Evolutionary conservation across 2,888 invertebrate species (phyloP).

Genomic region (Lycophotia porphyrea): DNA sequence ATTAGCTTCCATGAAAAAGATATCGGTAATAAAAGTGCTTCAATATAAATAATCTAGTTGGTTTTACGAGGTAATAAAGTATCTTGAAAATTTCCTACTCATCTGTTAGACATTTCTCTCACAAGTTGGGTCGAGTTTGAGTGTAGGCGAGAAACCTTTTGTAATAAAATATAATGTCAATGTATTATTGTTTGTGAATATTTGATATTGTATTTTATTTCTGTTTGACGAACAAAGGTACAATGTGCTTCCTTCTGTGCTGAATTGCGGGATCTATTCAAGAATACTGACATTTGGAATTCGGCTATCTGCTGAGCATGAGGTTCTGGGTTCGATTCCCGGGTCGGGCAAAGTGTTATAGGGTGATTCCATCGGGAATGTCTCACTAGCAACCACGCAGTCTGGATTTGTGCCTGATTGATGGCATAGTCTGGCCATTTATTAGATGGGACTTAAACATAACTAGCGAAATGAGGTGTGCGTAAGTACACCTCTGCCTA

Average conservation of each 20-base stretch:
- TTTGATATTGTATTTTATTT: slow-evolving; percentile 57
- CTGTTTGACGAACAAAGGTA: slow-evolving; percentile 43
- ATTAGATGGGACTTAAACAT: too few species aligned
- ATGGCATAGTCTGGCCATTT: not conserved
- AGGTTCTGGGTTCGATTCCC: not conserved
- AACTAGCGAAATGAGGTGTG: too few species aligned
- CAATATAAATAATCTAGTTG: slow-evolving; percentile 73
- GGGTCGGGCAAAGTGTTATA: not conserved
- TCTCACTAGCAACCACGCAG: not conserved
- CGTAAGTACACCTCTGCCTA: not conserved
- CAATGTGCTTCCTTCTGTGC: slow-evolving; percentile 13
- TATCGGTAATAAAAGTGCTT: slow-evolving; percentile 71
- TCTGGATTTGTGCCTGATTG: not conserved
- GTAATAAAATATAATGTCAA: slow-evolving; percentile 63
- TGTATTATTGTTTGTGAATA: slow-evolving; percentile 61
- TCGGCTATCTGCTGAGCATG: not conserved
- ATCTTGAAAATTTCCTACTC: slow-evolving; percentile 70
- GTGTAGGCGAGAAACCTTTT: slow-evolving; percentile 60
- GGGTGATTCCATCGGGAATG: not conserved
- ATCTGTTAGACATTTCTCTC: slow-evolving; percentile 64
- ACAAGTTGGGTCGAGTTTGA: slow-evolving; percentile 55
- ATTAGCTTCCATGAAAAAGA: slow-evolving; percentile 71
- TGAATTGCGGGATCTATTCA: not conserved
- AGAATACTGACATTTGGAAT: not conserved
- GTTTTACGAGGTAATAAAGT: slow-evolving; percentile 75